phyloP scores from a whole-genome alignment of 2,888 invertebrate genomes.

The Panopea generosa region DNA sequence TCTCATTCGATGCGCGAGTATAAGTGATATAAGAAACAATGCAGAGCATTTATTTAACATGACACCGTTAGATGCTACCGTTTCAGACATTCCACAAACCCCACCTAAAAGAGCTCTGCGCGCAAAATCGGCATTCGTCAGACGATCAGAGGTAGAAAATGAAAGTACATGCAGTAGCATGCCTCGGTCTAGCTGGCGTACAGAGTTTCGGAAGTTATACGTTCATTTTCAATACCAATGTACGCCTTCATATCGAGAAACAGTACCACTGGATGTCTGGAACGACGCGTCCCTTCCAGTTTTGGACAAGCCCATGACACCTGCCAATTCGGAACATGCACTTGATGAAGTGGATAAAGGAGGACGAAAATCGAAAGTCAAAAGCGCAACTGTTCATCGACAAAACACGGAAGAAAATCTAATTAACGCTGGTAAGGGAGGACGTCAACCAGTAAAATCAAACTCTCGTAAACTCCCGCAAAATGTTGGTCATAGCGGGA shows the following conservation, averaged over 20 bases:
- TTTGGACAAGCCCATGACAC: slow-evolving; percentile 60
- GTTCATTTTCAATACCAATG: slow-evolving; percentile 78
- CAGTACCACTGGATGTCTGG: slow-evolving; percentile 31
- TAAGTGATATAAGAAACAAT: slow-evolving; percentile 77
- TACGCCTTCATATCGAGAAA: slow-evolving; percentile 73
- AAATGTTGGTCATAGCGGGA: slow-evolving; percentile 50
- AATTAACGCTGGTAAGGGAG: slow-evolving; percentile 29
- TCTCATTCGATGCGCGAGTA: slow-evolving; percentile 73
- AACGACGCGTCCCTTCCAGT: slow-evolving; percentile 37
- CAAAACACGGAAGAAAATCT: slow-evolving; percentile 58
- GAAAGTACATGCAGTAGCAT: slow-evolving; percentile 27
- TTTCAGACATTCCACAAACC: neutral
- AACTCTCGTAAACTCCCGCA: slow-evolving; percentile 58
- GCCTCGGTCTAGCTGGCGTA: slow-evolving; percentile 66
- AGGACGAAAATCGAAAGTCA: slow-evolving; percentile 39
- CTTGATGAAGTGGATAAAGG: slow-evolving; percentile 60
- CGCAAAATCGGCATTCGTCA: slow-evolving; percentile 62
- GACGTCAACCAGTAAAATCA: slow-evolving; percentile 39
- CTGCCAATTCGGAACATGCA: slow-evolving; percentile 63
- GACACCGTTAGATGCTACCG: slow-evolving; percentile 38
- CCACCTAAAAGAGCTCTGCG: slow-evolving; percentile 47
- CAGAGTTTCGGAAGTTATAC: slow-evolving; percentile 73
- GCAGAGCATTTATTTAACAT: slow-evolving; percentile 75
- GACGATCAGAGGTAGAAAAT: slow-evolving; percentile 43
- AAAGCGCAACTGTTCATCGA: slow-evolving; percentile 57